Base-by-base conservation (phyloP, 2,113 vertebrate genomes). In the Mirounga angustirostris region DNA sequence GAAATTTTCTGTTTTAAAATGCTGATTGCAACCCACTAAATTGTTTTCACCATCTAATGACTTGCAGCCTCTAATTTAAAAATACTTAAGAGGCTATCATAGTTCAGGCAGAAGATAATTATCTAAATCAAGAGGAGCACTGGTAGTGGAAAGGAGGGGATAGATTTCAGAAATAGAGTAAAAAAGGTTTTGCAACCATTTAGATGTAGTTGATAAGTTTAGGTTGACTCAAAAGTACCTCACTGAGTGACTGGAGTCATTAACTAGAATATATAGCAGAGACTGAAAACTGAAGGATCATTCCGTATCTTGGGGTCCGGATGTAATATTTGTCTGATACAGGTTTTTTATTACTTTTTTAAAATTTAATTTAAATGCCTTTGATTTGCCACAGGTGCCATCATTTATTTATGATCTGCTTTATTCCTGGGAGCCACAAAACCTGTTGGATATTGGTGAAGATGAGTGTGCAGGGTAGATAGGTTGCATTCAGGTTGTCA, bases 1-100 rank as follows among this genome's bases (percentile, higher is more conserved):
- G 24, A 82, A 46, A 1, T 67, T 90, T 59, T 89, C 33, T 88
- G 2, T 92, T 95, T 93, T 63, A 74, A 71, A 88, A 91, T 85
- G 43, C 80, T 91, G 5, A 16, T 85, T 94, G 16, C 16, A 96
- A 2, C 78, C 40, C 58, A 88, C 36, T 91, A 63, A 84, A 15
- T 96, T 78, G 33, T 96, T 80, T 81, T 69, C 15, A 67, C 19
- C n/a, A 33, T 91, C 81, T 67, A 46, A 61, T 91, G 52, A 56
- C 40, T 92, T 95, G 10, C 26, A 89, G 13, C 18, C 67, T 95
- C 2, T 94, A 84, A 82, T 95, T 95, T 89, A n/a, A 94, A 97
- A 94, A 28, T 88, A 36, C 58, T 94, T 78, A 74, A 43, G 36
- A 89, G 85, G 65, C 83, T 13, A 0, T 82, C 91, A 18, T 65